Evolutionary conservation across 2,888 invertebrate species (phyloP).

Genomic region (Rugalucina vietnamica): DNA sequence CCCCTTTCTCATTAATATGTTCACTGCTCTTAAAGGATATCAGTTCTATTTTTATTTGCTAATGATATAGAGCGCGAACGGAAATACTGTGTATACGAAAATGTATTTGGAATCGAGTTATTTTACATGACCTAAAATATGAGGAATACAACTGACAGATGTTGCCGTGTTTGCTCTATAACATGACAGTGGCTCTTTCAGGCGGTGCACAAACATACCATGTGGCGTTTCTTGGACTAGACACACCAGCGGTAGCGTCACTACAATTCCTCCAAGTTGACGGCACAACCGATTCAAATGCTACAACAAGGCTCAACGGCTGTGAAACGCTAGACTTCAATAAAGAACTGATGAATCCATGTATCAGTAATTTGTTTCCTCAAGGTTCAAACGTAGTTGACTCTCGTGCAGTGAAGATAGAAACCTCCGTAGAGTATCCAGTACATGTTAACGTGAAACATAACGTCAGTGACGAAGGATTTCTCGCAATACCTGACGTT

Average conservation of each 20-base stretch:
- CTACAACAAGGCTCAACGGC: not conserved
- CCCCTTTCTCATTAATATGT: too few relatives aligned
- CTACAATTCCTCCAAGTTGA: not conserved
- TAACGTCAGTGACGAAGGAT: conserved; percentile 39
- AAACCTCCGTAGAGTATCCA: not conserved
- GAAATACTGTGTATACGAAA: too few relatives aligned
- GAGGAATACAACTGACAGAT: too few relatives aligned
- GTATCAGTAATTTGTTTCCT: not conserved
- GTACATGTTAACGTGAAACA: not conserved
- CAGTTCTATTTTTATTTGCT: too few relatives aligned
- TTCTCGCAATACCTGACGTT: conserved; percentile 50
- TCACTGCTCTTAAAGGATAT: too few relatives aligned
- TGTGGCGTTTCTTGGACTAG: not conserved
- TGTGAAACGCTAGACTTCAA: not conserved
- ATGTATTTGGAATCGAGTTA: too few relatives aligned
- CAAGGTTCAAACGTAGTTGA: not conserved
- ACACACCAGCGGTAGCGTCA: not conserved
- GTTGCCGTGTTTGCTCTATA: too few relatives aligned
- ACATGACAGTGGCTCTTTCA: too few relatives aligned
- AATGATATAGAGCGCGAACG: too few relatives aligned
- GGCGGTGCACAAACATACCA: not conserved
- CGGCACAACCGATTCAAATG: not conserved
- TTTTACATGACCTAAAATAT: too few relatives aligned
- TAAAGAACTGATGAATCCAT: not conserved
- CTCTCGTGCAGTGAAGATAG: not conserved